Conservation (phyloP, 2,888 invertebrate genomes). For the Drosophila prostipennis region DNA sequence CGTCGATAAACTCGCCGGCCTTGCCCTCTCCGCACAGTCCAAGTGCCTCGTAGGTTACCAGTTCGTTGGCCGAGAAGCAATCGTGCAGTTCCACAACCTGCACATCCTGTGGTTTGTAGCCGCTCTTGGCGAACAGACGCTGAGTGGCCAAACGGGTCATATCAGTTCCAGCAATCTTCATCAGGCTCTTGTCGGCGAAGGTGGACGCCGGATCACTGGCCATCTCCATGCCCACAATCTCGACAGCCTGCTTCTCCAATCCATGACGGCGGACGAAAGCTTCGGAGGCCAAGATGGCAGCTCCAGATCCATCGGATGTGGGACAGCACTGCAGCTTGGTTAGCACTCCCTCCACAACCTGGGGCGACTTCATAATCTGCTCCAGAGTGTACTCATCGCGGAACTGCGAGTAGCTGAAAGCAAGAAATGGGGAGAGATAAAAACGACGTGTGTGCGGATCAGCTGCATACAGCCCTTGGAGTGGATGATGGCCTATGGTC, state of each 20-base stretch:
- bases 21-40: slow-evolving; percentile 95
- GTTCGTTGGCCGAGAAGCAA: slow-evolving; percentile 98
- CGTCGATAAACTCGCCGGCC: slow-evolving; percentile 96
- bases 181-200: slow-evolving; percentile 86
- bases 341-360: slow-evolving; percentile 94
- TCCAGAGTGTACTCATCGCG: slow-evolving; percentile 95
- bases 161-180: slow-evolving; percentile 91
- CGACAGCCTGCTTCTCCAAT: slow-evolving; percentile 94
- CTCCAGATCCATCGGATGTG: slow-evolving; percentile 99
- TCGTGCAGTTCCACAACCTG: slow-evolving; percentile 98
- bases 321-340: slow-evolving; percentile 99
- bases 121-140: slow-evolving; percentile 90
- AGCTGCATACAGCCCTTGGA: slow-evolving; percentile 11
- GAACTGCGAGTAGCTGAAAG: slow-evolving; percentile 93
- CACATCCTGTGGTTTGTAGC: slow-evolving; percentile 91
- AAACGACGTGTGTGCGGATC: slow-evolving; percentile 1
- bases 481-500: slow-evolving; percentile 32
- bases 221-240: slow-evolving; percentile 99
- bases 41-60: slow-evolving; percentile 98
- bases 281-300: slow-evolving; percentile 95
- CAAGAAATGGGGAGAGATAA: slow-evolving; percentile 21
- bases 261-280: slow-evolving; percentile 93
- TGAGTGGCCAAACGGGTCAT: slow-evolving; percentile 95
- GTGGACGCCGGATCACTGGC: slow-evolving; percentile 94
- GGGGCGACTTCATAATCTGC: slow-evolving; percentile 94